Evolutionary conservation across 2,113 vertebrate genomes (phyloP).

Genomic region (Pipa parva): DNA sequence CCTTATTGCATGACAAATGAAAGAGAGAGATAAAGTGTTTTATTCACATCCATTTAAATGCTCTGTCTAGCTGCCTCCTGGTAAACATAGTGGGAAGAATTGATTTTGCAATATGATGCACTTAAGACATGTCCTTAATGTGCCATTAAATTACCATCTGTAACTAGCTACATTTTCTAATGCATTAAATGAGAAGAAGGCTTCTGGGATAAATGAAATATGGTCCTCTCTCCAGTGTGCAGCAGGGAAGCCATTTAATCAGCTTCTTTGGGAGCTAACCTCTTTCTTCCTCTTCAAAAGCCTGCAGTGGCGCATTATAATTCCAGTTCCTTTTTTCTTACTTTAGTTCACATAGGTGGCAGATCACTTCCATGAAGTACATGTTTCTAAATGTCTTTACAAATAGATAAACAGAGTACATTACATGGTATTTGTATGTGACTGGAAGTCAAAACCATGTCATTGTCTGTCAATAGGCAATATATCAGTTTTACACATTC

Average conservation of each 20-base stretch:
- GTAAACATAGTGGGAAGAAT: constrained; percentile 28
- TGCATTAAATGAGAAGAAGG: constrained; percentile 19
- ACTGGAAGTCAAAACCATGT: too few species aligned
- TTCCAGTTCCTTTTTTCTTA: too few species aligned
- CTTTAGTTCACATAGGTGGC: too few species aligned
- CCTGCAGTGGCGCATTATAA: too few species aligned
- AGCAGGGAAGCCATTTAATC: background rate
- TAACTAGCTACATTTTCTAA: constrained; percentile 21
- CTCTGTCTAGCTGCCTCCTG: constrained; percentile 11
- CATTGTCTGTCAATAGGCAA: too few species aligned
- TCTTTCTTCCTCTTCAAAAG: background rate
- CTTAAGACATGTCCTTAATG: constrained; percentile 41
- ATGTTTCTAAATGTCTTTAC: too few species aligned
- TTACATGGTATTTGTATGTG: too few species aligned
- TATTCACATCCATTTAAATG: constrained; percentile 15
- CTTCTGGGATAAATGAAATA: constrained; percentile 34
- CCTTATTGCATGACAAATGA: constrained; percentile 21
- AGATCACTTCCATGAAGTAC: too few species aligned
- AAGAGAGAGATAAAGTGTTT: constrained; percentile 11
- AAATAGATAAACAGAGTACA: too few species aligned
- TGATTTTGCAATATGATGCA: constrained; percentile 40
- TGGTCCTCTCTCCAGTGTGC: background rate
- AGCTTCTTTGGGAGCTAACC: background rate
- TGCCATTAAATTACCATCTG: constrained; percentile 40
- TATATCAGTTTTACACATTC: too few species aligned